Base-by-base conservation (phyloP, 2,888 invertebrate species). In the Blera fallax region DNA sequence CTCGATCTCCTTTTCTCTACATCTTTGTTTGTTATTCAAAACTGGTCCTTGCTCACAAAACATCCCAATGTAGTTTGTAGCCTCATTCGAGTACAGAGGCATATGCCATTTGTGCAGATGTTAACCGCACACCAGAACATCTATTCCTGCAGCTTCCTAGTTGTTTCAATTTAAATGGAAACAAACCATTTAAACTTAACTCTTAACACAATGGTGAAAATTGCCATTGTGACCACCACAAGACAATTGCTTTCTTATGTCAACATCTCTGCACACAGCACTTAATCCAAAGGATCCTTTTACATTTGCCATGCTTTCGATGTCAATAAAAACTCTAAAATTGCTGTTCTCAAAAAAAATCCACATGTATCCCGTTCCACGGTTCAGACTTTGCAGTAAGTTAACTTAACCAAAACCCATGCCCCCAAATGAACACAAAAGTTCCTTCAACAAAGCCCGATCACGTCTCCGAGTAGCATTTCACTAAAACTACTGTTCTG, bases 261-360 rank as follows among this genome's bases (percentile, higher is more conserved):
- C 78, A 62, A 73, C 67, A 83, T 54, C 52, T 48, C 67, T 27
- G 14, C 70, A 65, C 54, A 70, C 54, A 79, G 79, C 80, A 84
- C 84, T 84, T 74, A 70, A 80, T 50, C 29, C 50, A 79, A 48
- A 74, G 79, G 69, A 74, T 74, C 56, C 56, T 48, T 56, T 79
- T 69, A 74, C 79, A 48, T 64, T 54, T 40, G 18, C 56, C 56
- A 48, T 62, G 54, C n/a, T 84, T 72, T 79, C 40, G 18, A 60
- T 80, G 69, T 80, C 79, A 74, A 84, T 84, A 79, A 64, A 79
- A 79, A 84, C 60, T n/a, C 76, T 70, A 56, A 84, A 84, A 69
- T 76, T 79, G 70, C 58, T 60, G 58, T 58, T 32, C 56, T 69
- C 27, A 18, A 37, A 21, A 34, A 34, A n/a, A 4, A 24, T 5